Conservation (phyloP, 2,888 invertebrate genomes). For the Eilema griseolum region DNA sequence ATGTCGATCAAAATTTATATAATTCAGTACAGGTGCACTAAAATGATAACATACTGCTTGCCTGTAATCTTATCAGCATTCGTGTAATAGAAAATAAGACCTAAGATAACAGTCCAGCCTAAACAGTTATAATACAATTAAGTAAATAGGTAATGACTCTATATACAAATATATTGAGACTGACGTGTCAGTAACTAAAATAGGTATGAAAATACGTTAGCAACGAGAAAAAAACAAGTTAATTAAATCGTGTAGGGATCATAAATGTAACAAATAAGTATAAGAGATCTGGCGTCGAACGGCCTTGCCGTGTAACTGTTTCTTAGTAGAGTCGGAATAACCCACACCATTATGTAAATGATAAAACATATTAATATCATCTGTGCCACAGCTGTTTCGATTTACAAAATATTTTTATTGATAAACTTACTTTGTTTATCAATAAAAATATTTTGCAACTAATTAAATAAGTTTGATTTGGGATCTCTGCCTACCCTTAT, state of each 20-base stretch:
- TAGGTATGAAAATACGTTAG: constrained; percentile 35
- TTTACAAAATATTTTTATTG: too few relatives aligned
- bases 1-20: neutral
- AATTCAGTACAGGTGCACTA: constrained; percentile 10
- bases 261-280: constrained; percentile 41
- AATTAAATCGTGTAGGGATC: constrained; percentile 38
- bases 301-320: constrained; percentile 77
- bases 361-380: constrained; percentile 55
- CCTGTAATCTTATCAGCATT: neutral
- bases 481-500: too few relatives aligned
- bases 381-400: constrained; percentile 61
- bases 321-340: constrained; percentile 59
- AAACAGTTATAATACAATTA: constrained; percentile 2
- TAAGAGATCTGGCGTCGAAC: constrained; percentile 36
- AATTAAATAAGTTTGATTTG: too few relatives aligned
- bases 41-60: neutral
- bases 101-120: constrained; percentile 3
- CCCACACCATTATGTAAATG: constrained; percentile 66
- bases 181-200: constrained; percentile 13
- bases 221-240: constrained; percentile 40
- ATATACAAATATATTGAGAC: neutral
- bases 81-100: neutral
- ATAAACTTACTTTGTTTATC: constrained; percentile 51
- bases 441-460: constrained; percentile 52
- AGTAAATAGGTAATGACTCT: neutral